Base-by-base conservation (phyloP, 1,140 invertebrate species). In the Drosophila carrolli region DNA sequence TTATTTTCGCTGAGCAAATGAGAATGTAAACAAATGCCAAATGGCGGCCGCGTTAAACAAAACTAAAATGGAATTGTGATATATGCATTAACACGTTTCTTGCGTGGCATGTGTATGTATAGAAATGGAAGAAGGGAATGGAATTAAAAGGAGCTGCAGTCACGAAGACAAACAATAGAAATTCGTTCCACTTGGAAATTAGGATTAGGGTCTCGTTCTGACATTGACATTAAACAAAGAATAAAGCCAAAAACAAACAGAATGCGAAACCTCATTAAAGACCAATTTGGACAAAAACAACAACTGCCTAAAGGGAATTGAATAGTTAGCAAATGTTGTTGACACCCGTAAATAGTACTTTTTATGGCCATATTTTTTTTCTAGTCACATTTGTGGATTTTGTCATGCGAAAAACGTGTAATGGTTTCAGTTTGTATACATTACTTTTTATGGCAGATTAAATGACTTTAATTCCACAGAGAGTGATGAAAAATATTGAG, bases 11-110 rank as follows among this genome's bases (percentile, higher is more conserved):
- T 35, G 19, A 63, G 67, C 41, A 71, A 84, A 76, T 60, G 83
- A 68, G 54, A 88, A 86, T 80, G 83, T 88, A 86, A 86, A 86
- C 83, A 86, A 86, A 86, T 83, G 62, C 53, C 43, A 40, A 68
- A 68, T 41, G 48, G 61, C 65, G 65, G 65, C 65, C 65, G 65
- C 65, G 65, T 68, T 70, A 43, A 57, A 47, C 53, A 50, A 47
- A 71, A 71, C 58, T 71, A 19, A 71, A 71, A 70, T 47, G 67
- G 65, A 41, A 71, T 71, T 71, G 65, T 71, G 51, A 71, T 46
- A 68, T 51, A 71, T 71, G 67, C 51, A 58, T 58, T 71, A 71
- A 29, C 65, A 71, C 44, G 44, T 37, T 58, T 27, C 66, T 70
- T 50, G 67, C 37, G 51, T 71, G 51, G 37, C n/a, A 27, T 41